Evolutionary conservation across 2,888 invertebrate species (phyloP), one percentile per base, ranked within the genome.

Genomic region (Epinotia bilunana): DNA sequence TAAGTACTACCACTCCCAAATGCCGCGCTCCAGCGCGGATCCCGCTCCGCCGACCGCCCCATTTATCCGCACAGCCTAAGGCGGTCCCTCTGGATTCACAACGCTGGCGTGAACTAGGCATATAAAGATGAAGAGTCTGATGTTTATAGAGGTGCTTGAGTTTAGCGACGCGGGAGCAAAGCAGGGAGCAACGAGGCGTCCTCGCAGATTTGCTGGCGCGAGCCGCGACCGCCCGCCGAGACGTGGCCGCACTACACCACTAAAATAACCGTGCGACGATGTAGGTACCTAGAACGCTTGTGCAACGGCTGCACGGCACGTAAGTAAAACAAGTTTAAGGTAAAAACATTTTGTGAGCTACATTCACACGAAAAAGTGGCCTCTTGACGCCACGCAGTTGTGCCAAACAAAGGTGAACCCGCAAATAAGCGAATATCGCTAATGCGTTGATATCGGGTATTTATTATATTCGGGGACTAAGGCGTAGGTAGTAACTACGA

Each of bases 171-270:
- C 76, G 79, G 77, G 78, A 80, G 83, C 84, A 80, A 82, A 81
- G 82, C 81, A 79, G 82, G 80, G 83, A 76, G 84, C 86, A 85
- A 78, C 84, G 83, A 83, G 79, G 80, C 86, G 80, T 83, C 82
- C 79, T 78, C 77, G 79, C 77, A 76, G 82, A 82, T 84, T 84
- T 83, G 20, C 57, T 20, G 39, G 55, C 39, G 67, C 55, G 78
- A 81, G 77, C 78, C 77, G 78, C 76, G 73, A 73, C 74, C 79
- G 76, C 76, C 74, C 79, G 76, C 76, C 57, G 33, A 63, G 65
- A 58, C 68, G 57, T 62, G n/a, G 63, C 28, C 53, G 0, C 28
- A 9, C 12, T 63, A 23, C 28, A 49, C 65, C 12, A n/a, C 28
- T 65, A 53, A 49, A 53, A 28, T 65, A 53, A 65, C 53, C 53